Evolutionary conservation across 1,140 invertebrate species (phyloP).

Genomic region (Helicorthomorpha holstii): DNA sequence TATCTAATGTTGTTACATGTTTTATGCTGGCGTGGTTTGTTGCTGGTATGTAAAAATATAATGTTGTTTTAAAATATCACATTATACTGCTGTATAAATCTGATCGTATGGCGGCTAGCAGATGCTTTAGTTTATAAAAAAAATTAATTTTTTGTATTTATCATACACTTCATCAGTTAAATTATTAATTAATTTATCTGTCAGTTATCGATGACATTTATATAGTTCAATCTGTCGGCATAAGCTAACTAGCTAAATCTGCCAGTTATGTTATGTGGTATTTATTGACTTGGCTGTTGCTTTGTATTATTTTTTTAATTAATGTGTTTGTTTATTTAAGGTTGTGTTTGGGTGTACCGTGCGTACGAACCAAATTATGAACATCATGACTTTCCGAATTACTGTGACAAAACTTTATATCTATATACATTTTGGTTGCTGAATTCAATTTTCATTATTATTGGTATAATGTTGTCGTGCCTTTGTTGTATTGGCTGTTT

Average conservation of each 20-base stretch:
- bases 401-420: conserved; percentile 45
- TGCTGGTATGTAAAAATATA: conserved; percentile 30
- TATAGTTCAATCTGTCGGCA: not conserved
- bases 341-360: conserved; percentile 45
- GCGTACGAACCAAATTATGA: conserved; percentile 40
- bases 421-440: conserved; percentile 49
- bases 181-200: not conserved
- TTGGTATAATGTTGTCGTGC: conserved; percentile 33
- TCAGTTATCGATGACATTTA: not conserved
- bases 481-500: conserved; percentile 39
- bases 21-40: conserved; percentile 49
- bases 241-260: not conserved
- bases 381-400: conserved; percentile 29
- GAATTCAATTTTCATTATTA: conserved; percentile 37
- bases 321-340: conserved; percentile 17
- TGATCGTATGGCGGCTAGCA: not conserved
- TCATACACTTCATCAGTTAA: not conserved
- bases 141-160: no score
- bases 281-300: not conserved
- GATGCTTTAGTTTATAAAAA: not conserved
- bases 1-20: conserved; percentile 40
- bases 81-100: not conserved
- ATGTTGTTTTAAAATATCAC: not conserved
- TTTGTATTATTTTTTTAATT: not conserved
- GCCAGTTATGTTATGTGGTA: not conserved